A percentile compares a stretch with the other conserved stretches of the same genome.
These are phyloP conservation scores for Aphelinus certus DNA, from an alignment of 1,140 invertebrate genomes.

Conservation along the genomic window DNA sequence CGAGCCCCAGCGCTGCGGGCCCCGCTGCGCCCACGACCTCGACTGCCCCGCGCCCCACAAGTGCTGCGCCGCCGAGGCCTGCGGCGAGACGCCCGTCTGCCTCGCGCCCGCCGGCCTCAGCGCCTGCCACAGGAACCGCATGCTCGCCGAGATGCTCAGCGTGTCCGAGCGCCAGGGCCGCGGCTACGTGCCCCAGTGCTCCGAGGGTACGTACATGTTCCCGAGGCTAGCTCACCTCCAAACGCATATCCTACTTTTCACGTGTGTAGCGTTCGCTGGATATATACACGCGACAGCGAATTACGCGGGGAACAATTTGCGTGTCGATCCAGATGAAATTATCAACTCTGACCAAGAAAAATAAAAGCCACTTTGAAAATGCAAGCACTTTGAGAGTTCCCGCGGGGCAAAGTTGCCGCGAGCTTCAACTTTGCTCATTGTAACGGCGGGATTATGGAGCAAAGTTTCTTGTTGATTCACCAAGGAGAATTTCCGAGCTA, in stretches of 20 bases:
- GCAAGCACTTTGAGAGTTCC: too few species aligned
- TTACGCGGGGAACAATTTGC: too few species aligned
- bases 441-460: too few species aligned
- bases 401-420: too few species aligned
- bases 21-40: slow-evolving; percentile 77
- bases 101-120: slow-evolving; percentile 51
- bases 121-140: slow-evolving; percentile 79
- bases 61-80: slow-evolving; percentile 74
- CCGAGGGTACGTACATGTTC: slow-evolving; percentile 54
- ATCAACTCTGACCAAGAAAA: too few species aligned
- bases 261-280: too few species aligned
- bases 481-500: neutral
- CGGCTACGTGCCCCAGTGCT: slow-evolving; percentile 86
- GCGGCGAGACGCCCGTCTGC: slow-evolving; percentile 54
- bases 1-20: slow-evolving; percentile 68
- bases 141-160: slow-evolving; percentile 79
- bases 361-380: too few species aligned
- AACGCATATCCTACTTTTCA: too few species aligned
- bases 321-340: too few species aligned
- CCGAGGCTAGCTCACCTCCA: too few species aligned
- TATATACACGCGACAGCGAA: too few species aligned
- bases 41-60: slow-evolving; percentile 83
- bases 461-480: neutral
- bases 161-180: slow-evolving; percentile 80
- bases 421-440: too few species aligned